A percentile compares a stretch with the other conserved stretches of the same genome.
These are phyloP conservation scores for Dromococcyx pavoninus DNA, from an alignment of 2,797 vertebrate genomes.

Conservation along the genomic window DNA sequence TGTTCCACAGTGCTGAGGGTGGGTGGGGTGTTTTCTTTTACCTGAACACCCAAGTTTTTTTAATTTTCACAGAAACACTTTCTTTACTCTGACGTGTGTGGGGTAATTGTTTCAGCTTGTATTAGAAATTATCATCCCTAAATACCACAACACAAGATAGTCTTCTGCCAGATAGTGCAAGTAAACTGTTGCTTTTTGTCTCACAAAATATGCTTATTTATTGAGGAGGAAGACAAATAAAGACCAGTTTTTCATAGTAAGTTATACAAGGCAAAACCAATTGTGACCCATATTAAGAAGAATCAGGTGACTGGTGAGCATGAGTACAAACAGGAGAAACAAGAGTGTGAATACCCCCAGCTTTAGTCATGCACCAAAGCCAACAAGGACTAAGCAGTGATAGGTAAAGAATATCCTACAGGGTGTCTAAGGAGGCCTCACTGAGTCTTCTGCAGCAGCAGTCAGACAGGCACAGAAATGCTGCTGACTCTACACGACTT, in stretches of 20 bases:
- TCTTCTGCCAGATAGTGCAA: neutral
- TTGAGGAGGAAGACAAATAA: neutral
- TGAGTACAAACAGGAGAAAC: neutral
- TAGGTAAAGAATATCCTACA: neutral
- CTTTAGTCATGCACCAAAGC: too few relatives aligned
- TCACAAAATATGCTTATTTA: neutral
- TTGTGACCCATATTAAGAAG: neutral
- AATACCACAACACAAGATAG: accelerated
- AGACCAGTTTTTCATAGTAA: neutral
- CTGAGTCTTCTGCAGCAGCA: neutral
- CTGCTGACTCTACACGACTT: accelerated
- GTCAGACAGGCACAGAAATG: neutral
- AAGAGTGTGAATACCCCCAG: neutral
- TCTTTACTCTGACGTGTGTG: neutral
- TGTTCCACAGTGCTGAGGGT: accelerated
- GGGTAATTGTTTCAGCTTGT: neutral
- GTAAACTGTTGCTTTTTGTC: neutral
- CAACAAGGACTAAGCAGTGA: accelerated
- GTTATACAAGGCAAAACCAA: neutral
- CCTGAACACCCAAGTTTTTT: neutral
- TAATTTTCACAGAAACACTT: neutral
- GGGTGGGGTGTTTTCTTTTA: neutral
- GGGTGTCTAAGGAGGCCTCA: neutral
- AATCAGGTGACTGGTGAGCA: neutral
- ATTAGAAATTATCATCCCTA: neutral